Evolutionary conservation across 2,888 invertebrate species (phyloP).

Genomic region (Caenorhabditis afra): DNA sequence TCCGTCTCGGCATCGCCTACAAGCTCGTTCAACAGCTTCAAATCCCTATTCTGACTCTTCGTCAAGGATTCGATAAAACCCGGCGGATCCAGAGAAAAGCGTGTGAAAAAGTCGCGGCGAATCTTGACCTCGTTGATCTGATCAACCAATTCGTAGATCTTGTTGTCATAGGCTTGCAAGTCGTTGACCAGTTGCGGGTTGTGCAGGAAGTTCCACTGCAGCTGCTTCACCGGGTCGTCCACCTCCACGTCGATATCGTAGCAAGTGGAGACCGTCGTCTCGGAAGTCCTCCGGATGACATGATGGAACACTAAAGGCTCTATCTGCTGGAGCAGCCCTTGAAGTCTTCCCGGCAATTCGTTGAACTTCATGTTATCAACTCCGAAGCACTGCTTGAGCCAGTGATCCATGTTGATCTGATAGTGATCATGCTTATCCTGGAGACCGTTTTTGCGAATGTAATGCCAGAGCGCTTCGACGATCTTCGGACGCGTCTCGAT

Average conservation of each 20-base stretch:
- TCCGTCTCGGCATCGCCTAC: slow-evolving; percentile 96
- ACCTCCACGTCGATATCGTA: slow-evolving; percentile 92
- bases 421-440: slow-evolving; percentile 95
- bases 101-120: slow-evolving; percentile 96
- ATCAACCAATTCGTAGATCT: slow-evolving; percentile 98
- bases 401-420: slow-evolving; percentile 96
- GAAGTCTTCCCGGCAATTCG: slow-evolving; percentile 95
- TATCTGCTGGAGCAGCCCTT: slow-evolving; percentile 94
- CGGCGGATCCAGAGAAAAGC: slow-evolving; percentile 98
- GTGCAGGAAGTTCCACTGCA: slow-evolving; percentile 96
- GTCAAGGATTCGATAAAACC: slow-evolving; percentile 98
- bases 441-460: slow-evolving; percentile 94
- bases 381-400: slow-evolving; percentile 95
- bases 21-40: slow-evolving; percentile 90
- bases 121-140: slow-evolving; percentile 96
- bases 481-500: slow-evolving; percentile 97
- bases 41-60: slow-evolving; percentile 82
- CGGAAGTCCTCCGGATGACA: slow-evolving; percentile 84
- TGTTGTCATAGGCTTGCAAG: slow-evolving; percentile 90
- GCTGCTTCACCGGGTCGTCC: slow-evolving; percentile 95
- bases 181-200: slow-evolving; percentile 97
- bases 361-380: slow-evolving; percentile 96
- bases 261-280: slow-evolving; percentile 87
- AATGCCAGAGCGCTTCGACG: slow-evolving; percentile 98
- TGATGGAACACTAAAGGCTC: slow-evolving; percentile 99